Evolutionary conservation across 2,888 invertebrate species (phyloP), one percentile per base, ranked within the genome.

Genomic region (Anaspis maculata): DNA sequence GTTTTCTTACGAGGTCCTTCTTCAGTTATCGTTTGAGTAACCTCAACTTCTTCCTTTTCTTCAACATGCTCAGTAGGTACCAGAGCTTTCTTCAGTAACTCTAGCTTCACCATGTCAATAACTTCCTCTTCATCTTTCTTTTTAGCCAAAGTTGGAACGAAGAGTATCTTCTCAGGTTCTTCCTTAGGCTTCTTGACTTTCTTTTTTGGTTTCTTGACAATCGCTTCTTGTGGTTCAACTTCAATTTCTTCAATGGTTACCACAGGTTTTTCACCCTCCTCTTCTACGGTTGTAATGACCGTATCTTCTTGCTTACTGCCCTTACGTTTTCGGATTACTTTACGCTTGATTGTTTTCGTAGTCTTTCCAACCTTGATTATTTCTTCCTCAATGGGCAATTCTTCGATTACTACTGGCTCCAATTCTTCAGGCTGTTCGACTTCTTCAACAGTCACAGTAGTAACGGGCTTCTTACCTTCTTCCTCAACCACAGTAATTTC

Each of bases 261-360:
- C 44, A 64, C 48, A 46, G 70, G 57, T 57, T 64, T 50, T 46
- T 61, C 64, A 25, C 67, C 64, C 34, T 64, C 64, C 42, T 66
- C 67, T 44, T 67, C 65, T 21, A 62, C 52, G 0, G 57, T 63
- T 5, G 56, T 54, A 50, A 69, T 67, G 66, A 71, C 68, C 46
- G 69, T 69, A 49, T 37, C 45, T 51, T 52, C 51, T 50, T 49
- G 59, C 35, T 56, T 56, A 4, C 48, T 55, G 11, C 59, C 62
- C 37, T 55, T 52, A 27, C 51, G 57, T 43, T 59, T 66, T 23
- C 46, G 53, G 19, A 55, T 10, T 24, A 24, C 24, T 10, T 24
- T 24, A 7, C 40, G 14, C 19, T 38, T 48, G 2, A 47, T 36
- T 19, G 40, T 43, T 25, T 59, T 60, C 2, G 48, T 32, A 15